These are phyloP conservation scores for Aplysia californica DNA, from an alignment of 1,140 invertebrate genomes.

Conservation along the genomic window DNA sequence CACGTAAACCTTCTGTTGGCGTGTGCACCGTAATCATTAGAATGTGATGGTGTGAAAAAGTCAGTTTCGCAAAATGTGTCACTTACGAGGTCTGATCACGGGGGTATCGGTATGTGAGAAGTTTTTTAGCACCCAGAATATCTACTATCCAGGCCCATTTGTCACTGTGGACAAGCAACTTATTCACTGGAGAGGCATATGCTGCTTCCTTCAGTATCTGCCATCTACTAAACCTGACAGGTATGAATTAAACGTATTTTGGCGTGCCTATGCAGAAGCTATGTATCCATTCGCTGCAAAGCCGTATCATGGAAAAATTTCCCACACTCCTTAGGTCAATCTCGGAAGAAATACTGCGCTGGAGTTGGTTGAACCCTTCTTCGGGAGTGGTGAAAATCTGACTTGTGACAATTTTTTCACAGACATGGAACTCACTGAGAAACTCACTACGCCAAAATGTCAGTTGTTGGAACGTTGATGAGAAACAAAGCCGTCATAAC, in stretches of 20 bases:
- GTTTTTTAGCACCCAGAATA: background rate
- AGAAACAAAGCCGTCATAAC: constrained; percentile 21
- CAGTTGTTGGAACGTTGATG: background rate
- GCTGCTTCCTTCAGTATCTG: constrained; percentile 62
- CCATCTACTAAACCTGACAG: constrained; percentile 67
- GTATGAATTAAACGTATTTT: constrained; percentile 66
- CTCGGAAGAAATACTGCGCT: too few relatives aligned
- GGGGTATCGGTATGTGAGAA: background rate
- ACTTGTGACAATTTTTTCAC: constrained; percentile 37
- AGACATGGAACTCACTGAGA: constrained; percentile 12
- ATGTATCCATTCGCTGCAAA: constrained; percentile 27
- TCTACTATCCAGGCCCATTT: constrained; percentile 23
- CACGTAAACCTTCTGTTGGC: too few relatives aligned
- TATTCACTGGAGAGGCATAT: constrained; percentile 45
- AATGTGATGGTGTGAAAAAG: too few relatives aligned
- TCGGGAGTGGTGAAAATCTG: too few relatives aligned
- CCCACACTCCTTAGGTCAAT: constrained; percentile 8
- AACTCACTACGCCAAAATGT: constrained; percentile 7
- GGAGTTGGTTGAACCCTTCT: too few relatives aligned
- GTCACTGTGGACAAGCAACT: constrained; percentile 57
- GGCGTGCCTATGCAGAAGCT: constrained; percentile 24
- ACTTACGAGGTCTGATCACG: too few relatives aligned
- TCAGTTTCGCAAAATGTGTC: too few relatives aligned
- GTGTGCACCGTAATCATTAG: too few relatives aligned
- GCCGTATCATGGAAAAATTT: constrained; percentile 25